phyloP scores from a whole-genome alignment of 2,888 invertebrate species.

The Tinea trinotella region DNA sequence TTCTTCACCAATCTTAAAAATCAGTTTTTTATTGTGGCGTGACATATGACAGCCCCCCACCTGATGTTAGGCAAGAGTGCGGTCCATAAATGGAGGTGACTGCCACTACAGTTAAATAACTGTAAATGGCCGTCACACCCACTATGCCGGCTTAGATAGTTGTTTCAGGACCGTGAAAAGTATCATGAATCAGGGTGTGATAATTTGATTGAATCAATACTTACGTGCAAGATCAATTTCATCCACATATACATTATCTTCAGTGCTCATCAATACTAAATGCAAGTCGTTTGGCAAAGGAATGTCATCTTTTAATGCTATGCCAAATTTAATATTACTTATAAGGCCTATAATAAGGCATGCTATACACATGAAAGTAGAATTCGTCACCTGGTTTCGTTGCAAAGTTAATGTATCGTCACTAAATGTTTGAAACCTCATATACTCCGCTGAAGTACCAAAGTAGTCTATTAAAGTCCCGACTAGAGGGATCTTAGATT shows the following conservation, averaged over 20 bases:
- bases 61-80: too few relatives aligned
- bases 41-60: too few relatives aligned
- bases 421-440: conserved; percentile 37
- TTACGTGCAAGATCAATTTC: conserved; percentile 56
- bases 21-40: too few relatives aligned
- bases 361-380: conserved; percentile 42
- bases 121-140: too few relatives aligned
- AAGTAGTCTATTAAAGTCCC: conserved; percentile 55
- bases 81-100: too few relatives aligned
- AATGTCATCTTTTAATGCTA: conserved; percentile 43
- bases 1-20: too few relatives aligned
- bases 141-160: too few relatives aligned
- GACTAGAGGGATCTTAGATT: conserved; percentile 43
- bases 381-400: conserved; percentile 34
- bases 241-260: conserved; percentile 54
- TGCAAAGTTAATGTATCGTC: conserved; percentile 39
- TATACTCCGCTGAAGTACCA: conserved; percentile 42
- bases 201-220: too few relatives aligned
- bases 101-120: too few relatives aligned
- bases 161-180: too few relatives aligned
- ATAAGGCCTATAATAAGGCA: conserved; percentile 46
- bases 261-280: conserved; percentile 50
- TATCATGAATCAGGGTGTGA: too few relatives aligned
- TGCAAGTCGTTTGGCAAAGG: conserved; percentile 51
- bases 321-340: conserved; percentile 55